Conservation (phyloP, 2,113 vertebrate species). For the Proterorhinus semilunaris region DNA sequence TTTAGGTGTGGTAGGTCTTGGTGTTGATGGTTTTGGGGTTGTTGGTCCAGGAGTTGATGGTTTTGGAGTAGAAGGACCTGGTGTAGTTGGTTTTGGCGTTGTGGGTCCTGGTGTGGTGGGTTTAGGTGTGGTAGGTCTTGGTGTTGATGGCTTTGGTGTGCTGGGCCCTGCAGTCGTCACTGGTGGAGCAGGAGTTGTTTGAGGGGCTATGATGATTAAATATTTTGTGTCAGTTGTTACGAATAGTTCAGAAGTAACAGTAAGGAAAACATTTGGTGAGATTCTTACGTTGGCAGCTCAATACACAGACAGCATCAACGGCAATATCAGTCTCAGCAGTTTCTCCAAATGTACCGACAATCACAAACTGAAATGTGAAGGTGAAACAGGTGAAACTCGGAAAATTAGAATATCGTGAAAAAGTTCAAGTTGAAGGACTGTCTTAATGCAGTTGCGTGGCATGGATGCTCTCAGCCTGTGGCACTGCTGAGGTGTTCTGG, state of each 20-base stretch:
- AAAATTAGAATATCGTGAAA: too few relatives aligned
- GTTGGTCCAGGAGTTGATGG: constrained; percentile 14
- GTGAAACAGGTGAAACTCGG: too few relatives aligned
- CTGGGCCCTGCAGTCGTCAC: constrained; percentile 12
- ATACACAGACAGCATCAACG: constrained; percentile 78
- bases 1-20: constrained; percentile 7
- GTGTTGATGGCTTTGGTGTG: constrained; percentile 15
- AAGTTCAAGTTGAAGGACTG: too few relatives aligned
- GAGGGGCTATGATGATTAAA: constrained; percentile 17
- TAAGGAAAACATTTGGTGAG: not conserved
- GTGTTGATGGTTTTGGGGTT: constrained; percentile 18
- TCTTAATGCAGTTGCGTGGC: too few relatives aligned
- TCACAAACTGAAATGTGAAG: constrained; percentile 74
- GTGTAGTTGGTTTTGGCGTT: not conserved
- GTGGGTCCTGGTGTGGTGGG: not conserved
- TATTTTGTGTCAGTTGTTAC: not conserved
- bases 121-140: constrained; percentile 7
- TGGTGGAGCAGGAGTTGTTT: constrained; percentile 38
- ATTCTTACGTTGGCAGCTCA: constrained; percentile 73
- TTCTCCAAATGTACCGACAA: constrained; percentile 77
- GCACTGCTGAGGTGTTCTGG: too few relatives aligned
- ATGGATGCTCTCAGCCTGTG: too few relatives aligned
- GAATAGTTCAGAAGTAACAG: not conserved
- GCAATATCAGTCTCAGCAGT: constrained; percentile 76
- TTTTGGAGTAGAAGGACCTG: too few relatives aligned